phyloP scores from a whole-genome alignment of 2,888 invertebrate species.

The Morinoia aosen region DNA sequence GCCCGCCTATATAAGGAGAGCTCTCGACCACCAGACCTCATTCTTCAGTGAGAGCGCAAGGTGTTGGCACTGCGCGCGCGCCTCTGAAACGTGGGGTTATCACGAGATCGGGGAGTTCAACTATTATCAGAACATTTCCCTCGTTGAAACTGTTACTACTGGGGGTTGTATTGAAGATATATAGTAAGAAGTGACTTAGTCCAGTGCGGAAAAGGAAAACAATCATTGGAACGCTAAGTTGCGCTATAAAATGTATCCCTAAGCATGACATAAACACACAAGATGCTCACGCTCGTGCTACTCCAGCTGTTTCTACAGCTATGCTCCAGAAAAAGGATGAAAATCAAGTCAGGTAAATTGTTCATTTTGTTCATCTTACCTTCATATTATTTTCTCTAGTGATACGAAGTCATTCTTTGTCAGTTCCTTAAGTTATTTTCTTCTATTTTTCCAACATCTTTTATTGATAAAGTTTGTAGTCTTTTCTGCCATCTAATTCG shows the following conservation, averaged over 20 bases:
- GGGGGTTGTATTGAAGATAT: not conserved
- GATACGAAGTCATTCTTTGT: no score
- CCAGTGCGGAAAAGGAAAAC: not conserved
- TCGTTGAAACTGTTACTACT: not conserved
- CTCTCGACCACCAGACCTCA: not conserved
- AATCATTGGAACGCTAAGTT: not conserved
- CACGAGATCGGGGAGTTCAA: not conserved
- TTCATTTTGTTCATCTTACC: no score
- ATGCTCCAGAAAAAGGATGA: not conserved
- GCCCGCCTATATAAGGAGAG: not conserved
- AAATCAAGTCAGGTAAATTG: not conserved
- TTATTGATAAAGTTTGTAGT: no score
- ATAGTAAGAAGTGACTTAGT: not conserved
- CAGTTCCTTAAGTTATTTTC: no score
- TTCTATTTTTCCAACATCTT: no score
- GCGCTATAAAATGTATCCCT: not conserved
- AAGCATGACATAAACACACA: not conserved
- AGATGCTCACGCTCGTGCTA: not conserved
- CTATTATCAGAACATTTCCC: not conserved
- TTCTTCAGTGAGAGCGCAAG: not conserved
- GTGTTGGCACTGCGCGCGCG: not conserved
- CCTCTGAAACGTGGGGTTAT: not conserved
- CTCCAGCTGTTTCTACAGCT: slow-evolving; percentile 19
- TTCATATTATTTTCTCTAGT: not conserved
- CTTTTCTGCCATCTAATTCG: no score